These are phyloP conservation scores for Tinamus major DNA, from an alignment of 2,797 vertebrate genomes.

Conservation along the genomic window DNA sequence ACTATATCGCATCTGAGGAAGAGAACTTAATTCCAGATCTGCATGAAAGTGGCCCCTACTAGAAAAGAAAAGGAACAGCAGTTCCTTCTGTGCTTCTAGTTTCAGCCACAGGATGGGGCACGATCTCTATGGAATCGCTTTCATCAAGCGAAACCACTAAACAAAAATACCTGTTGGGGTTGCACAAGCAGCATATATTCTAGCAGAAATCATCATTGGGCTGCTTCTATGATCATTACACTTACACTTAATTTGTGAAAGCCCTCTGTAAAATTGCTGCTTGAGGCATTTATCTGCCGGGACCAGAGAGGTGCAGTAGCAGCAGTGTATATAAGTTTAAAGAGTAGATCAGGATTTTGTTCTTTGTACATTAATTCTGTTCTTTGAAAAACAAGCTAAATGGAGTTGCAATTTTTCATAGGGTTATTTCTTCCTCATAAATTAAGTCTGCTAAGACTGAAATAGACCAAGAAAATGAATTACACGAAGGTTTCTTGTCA, in stretches of 20 bases:
- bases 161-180: accelerated
- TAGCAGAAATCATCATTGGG: accelerated
- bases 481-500: neutral
- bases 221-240: neutral
- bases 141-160: accelerated
- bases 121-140: neutral
- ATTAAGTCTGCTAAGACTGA: neutral
- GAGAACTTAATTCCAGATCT: accelerated
- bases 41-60: accelerated
- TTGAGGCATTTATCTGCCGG: too few relatives aligned
- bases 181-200: accelerated
- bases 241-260: neutral
- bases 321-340: neutral
- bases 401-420: neutral
- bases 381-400: neutral
- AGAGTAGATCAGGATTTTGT: too few relatives aligned
- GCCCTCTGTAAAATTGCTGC: neutral
- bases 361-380: neutral
- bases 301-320: too few relatives aligned
- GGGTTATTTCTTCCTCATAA: neutral
- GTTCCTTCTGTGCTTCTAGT: accelerated
- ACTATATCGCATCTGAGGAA: accelerated
- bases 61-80: too few relatives aligned
- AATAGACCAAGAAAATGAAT: accelerated
- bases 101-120: conserved; percentile 33